A percentile compares a stretch with the other conserved stretches of the same genome.
phyloP scores from a whole-genome alignment of 2,113 vertebrate genomes.

The Anoplopoma fimbria region DNA sequence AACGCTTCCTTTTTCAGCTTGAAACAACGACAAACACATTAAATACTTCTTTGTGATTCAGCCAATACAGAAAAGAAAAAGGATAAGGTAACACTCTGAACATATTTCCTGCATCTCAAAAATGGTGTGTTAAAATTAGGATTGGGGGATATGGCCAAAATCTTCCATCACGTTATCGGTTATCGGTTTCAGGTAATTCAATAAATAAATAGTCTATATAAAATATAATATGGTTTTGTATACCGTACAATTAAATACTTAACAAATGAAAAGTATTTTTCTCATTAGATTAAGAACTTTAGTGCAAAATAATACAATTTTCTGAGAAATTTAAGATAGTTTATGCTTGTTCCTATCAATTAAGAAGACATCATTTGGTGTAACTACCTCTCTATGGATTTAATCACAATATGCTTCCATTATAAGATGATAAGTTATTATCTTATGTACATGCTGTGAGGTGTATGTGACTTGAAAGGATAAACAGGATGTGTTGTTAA shows the following conservation, averaged over 20 bases:
- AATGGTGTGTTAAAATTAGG: neutral
- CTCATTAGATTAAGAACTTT: neutral
- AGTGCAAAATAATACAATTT: neutral
- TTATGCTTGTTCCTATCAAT: neutral
- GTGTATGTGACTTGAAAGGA: neutral
- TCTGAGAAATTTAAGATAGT: neutral
- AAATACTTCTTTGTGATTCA: neutral
- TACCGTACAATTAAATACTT: neutral
- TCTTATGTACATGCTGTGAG: neutral
- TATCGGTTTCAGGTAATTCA: too few species aligned
- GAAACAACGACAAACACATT: neutral
- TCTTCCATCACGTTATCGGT: too few species aligned
- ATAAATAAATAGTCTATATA: too few species aligned
- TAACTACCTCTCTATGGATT: neutral
- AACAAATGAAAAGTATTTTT: neutral
- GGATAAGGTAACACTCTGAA: neutral
- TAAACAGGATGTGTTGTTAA: neutral
- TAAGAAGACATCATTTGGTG: neutral
- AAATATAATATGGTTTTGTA: neutral
- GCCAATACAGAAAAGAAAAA: neutral
- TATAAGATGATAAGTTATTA: too few species aligned
- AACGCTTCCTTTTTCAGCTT: slow-evolving; percentile 85
- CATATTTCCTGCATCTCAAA: neutral
- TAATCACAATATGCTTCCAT: neutral
- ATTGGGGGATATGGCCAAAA: neutral